Evolutionary conservation across 2,888 invertebrate genomes (phyloP).

Genomic region (Periphyllus acericola): DNA sequence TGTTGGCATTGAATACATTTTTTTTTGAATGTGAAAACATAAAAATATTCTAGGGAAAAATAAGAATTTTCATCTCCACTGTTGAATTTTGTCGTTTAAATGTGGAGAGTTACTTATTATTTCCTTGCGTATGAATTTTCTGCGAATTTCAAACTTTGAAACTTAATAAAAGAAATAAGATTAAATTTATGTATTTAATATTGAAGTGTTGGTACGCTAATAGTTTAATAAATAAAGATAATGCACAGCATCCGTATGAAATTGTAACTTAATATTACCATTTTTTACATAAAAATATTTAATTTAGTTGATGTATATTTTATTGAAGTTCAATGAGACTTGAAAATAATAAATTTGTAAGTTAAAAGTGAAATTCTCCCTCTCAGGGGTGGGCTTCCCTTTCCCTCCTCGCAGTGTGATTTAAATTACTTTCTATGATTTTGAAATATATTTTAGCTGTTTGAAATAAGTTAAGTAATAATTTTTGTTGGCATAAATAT

Average conservation of each 20-base stretch:
- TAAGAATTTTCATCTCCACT: background rate
- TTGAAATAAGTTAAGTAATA: background rate
- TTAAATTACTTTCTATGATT: background rate
- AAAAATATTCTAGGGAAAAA: background rate
- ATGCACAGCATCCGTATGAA: too few relatives aligned
- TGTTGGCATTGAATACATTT: background rate
- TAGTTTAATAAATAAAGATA: background rate
- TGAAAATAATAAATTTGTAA: too few relatives aligned
- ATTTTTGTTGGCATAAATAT: slow-evolving; percentile 20
- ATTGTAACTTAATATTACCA: too few relatives aligned
- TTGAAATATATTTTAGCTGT: background rate
- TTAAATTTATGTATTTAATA: background rate
- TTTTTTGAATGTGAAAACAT: background rate
- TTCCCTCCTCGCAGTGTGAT: background rate
- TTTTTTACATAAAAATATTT: too few relatives aligned
- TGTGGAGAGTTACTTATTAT: background rate
- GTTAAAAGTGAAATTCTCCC: too few relatives aligned
- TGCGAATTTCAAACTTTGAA: slow-evolving; percentile 14
- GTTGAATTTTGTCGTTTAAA: background rate
- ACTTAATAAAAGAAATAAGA: background rate
- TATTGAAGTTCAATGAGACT: too few relatives aligned
- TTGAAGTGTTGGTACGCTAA: background rate
- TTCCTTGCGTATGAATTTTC: background rate
- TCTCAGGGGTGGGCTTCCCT: too few relatives aligned
- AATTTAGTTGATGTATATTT: too few relatives aligned